Evolutionary conservation across 2,797 vertebrate species (phyloP).

Genomic region (Halcyon chelicuti): DNA sequence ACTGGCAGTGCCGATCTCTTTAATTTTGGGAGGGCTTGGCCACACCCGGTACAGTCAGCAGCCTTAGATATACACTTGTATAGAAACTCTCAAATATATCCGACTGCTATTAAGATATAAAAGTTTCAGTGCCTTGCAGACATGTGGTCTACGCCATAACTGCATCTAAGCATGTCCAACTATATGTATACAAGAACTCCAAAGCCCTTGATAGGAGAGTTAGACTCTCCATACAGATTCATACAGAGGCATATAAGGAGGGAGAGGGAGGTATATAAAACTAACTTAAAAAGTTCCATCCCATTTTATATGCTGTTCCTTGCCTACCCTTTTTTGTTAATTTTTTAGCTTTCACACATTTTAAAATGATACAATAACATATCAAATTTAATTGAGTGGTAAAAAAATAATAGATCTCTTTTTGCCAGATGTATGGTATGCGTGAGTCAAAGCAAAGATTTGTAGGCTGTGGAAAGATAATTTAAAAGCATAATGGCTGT

Average conservation of each 20-base stretch:
- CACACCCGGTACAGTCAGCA: accelerated
- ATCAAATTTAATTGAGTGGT: slow-evolving; percentile 57
- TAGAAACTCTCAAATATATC: not conserved
- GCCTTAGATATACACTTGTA: not conserved
- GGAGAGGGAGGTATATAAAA: not conserved
- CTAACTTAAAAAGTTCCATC: not conserved
- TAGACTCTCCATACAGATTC: not conserved
- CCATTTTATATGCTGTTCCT: not conserved
- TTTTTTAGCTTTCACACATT: not conserved
- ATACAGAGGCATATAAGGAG: not conserved
- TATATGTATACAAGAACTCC: not conserved
- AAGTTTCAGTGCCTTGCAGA: not conserved
- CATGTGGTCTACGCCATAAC: not conserved
- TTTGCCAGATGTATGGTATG: not conserved
- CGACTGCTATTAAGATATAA: not conserved
- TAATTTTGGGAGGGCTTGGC: not conserved
- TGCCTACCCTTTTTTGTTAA: not conserved
- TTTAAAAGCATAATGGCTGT: slow-evolving; percentile 28
- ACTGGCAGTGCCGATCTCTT: accelerated
- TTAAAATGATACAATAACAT: slow-evolving; percentile 8
- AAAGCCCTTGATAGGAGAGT: not conserved
- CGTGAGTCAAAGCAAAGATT: slow-evolving; percentile 34
- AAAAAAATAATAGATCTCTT: slow-evolving; percentile 33
- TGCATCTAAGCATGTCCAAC: not conserved
- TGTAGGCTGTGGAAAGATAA: slow-evolving; percentile 31